A percentile compares a stretch with the other conserved stretches of the same genome.
Evolutionary conservation across 1,140 invertebrate species (phyloP).

Genomic region (Drosophila pandora): DNA sequence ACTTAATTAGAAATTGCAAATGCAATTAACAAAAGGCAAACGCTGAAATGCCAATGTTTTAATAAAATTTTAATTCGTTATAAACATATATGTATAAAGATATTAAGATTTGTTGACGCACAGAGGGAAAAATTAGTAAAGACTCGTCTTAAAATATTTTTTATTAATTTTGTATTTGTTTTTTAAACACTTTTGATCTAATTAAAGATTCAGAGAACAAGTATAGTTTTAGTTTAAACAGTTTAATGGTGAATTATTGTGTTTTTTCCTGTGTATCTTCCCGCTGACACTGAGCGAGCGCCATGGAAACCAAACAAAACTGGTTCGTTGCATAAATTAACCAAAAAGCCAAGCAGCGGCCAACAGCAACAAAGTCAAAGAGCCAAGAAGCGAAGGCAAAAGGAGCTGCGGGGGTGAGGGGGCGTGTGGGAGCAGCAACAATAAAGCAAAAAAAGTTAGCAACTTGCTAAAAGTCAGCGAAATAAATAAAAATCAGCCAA

Average conservation of each 20-base stretch:
- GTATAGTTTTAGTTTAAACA: too few species aligned
- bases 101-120: conserved; percentile 5
- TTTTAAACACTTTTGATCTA: background rate
- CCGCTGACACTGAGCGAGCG: conserved; percentile 40
- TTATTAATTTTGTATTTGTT: background rate
- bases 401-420: conserved; percentile 31
- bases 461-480: conserved; percentile 73
- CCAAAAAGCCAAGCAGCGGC: conserved; percentile 40
- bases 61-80: conserved; percentile 59
- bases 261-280: conserved; percentile 22
- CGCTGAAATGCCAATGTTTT: conserved; percentile 53
- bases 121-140: background rate
- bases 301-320: conserved; percentile 69
- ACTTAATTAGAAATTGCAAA: conserved; percentile 81
- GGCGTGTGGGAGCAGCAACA: conserved; percentile 43
- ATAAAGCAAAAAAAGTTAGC: conserved; percentile 54
- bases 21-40: conserved; percentile 67
- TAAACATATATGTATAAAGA: conserved; percentile 19
- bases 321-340: conserved; percentile 79
- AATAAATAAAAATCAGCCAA: conserved; percentile 77
- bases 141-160: background rate
- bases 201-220: too few species aligned
- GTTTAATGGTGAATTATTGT: background rate
- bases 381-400: conserved; percentile 25
- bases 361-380: conserved; percentile 58